phyloP scores from a whole-genome alignment of 2,888 invertebrate species.

The Diploptera punctata region DNA sequence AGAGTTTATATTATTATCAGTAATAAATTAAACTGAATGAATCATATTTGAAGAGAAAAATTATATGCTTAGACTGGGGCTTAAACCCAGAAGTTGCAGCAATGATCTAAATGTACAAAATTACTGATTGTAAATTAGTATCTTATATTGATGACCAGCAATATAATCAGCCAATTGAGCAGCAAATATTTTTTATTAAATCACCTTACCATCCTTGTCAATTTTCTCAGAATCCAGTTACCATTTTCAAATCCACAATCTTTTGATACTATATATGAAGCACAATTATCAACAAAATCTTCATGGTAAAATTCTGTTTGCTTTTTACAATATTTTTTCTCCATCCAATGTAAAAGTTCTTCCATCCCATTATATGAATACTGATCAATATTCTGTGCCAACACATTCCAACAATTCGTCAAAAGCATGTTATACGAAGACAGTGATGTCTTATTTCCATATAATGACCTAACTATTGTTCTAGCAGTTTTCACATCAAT shows the following conservation, averaged over 20 bases:
- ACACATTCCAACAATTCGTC: constrained; percentile 59
- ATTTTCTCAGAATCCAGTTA: constrained; percentile 59
- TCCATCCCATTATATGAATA: constrained; percentile 60
- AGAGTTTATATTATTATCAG: no score
- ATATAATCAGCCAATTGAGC: not conserved
- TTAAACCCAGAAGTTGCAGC: no score
- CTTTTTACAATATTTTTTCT: constrained; percentile 57
- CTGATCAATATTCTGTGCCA: constrained; percentile 57
- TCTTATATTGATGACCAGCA: not conserved
- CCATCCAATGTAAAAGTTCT: constrained; percentile 59
- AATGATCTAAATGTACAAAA: no score
- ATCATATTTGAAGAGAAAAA: no score
- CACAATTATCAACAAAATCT: constrained; percentile 63
- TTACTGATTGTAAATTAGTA: no score
- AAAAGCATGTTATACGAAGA: constrained; percentile 56
- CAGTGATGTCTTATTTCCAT: constrained; percentile 56
- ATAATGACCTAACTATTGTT: constrained; percentile 64
- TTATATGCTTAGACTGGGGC: no score
- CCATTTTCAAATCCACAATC: constrained; percentile 60
- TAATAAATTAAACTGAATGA: no score
- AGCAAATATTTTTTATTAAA: not conserved
- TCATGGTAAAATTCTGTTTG: constrained; percentile 66
- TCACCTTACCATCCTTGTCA: constrained; percentile 62
- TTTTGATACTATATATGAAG: constrained; percentile 60
- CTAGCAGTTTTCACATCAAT: constrained; percentile 57